Percentiles rank a stretch among this genome's conserved stretches.
phyloP scores from a whole-genome alignment of 2,888 invertebrate species.

The Embidobia sp. region DNA sequence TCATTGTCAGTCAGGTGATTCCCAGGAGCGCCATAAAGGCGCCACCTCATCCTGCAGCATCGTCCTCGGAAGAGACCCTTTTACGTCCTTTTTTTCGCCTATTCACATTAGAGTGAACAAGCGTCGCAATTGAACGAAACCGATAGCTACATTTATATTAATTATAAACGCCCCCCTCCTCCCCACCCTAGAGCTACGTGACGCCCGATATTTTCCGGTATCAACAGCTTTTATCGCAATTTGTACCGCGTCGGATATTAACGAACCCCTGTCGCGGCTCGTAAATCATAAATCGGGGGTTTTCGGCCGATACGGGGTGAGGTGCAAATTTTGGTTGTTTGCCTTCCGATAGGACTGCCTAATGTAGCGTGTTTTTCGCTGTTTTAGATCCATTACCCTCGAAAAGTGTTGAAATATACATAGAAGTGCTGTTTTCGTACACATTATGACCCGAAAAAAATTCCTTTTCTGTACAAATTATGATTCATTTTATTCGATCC shows the following conservation, averaged over 20 bases:
- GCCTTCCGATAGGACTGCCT: conserved; percentile 3
- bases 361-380: conserved; percentile 25
- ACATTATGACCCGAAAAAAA: too few relatives aligned
- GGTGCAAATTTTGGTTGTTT: conserved; percentile 23
- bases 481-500: too few relatives aligned
- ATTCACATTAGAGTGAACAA: conserved; percentile 70
- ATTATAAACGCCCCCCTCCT: conserved; percentile 26
- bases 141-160: conserved; percentile 54
- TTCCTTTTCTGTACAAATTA: too few relatives aligned
- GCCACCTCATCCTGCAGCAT: conserved; percentile 68
- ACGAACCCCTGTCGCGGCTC: conserved; percentile 42
- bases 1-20: conserved; percentile 71
- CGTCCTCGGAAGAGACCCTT: conserved; percentile 70
- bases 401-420: too few relatives aligned
- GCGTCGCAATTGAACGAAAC: conserved; percentile 50
- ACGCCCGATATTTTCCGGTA: conserved; percentile 34
- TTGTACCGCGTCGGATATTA: conserved; percentile 45
- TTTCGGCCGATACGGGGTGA: conserved; percentile 17
- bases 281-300: conserved; percentile 39
- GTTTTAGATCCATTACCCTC: too few relatives aligned
- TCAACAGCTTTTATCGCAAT: conserved; percentile 51
- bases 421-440: too few relatives aligned
- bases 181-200: neutral
- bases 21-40: conserved; percentile 71
- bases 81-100: conserved; percentile 52